Base-by-base conservation (phyloP, 2,797 vertebrate species). In the Xyrichtys novacula region DNA sequence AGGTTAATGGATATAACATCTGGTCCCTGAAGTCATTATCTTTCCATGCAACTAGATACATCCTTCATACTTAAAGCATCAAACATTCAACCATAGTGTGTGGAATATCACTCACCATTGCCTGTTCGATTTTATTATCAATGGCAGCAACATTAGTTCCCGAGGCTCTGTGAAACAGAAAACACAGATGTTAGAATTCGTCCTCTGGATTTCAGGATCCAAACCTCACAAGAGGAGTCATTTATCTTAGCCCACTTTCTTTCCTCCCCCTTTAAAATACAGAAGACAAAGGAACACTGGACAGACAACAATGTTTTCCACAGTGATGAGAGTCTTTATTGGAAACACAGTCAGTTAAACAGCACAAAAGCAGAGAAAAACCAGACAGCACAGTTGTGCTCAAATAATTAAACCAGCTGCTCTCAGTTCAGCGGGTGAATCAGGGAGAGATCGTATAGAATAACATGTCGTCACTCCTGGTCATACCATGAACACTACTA, bases 61-160 rank as follows among this genome's bases (percentile, higher is more conserved):
- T 47, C 0, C 34, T 36, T 62, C 5, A 16, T 7, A 15, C 1
- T 40, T 58, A 3, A 16, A 10, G 12, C 1, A 40, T 61, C n/a
- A 19, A 47, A 50, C 5, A 1, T 23, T 20, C 14, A 2, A 34
- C 32, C 20, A 46, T 44, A 17, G 2, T 10, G 15, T 20, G 43
- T 2, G 11, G 60, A 65, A 44, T 4, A 80, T 49, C 42, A 96
- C 98, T 98, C 91, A 99, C 98, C 98, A 99, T 99, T 79, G 98
- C 98, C 94, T 99, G 97, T 92, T 99, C 98, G 91, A 99, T 99
- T 95, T 99, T 99, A 94, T 99, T 99, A 92, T 99, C 98, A 86
- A 99, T 99, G 94, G 98, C 98, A 91, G 99, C 98, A 88, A 96
- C 96, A 85, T 97, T 98, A 76, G 96, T 96, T 95, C 97, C 97